A percentile compares a stretch with the other conserved stretches of the same genome.
Conservation (phyloP, 2,888 invertebrate species). For the Taenaris catops region DNA sequence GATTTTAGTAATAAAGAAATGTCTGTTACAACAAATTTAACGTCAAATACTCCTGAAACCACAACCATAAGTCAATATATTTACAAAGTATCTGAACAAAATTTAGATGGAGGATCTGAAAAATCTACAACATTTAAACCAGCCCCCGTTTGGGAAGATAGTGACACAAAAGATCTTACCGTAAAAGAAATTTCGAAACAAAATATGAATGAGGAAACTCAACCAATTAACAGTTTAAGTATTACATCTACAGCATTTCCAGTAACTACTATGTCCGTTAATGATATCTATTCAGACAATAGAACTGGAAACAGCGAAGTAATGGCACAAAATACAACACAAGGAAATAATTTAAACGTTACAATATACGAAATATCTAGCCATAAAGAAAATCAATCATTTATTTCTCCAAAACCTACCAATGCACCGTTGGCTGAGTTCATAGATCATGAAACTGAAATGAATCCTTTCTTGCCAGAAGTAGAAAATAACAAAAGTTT, state of each 20-base stretch:
- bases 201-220: constrained; percentile 16
- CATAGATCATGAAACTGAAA: constrained; percentile 73
- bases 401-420: constrained; percentile 35
- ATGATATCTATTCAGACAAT: constrained; percentile 14
- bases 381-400: constrained; percentile 42
- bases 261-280: constrained; percentile 19
- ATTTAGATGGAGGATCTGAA: constrained; percentile 21
- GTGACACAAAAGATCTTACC: constrained; percentile 29
- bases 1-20: constrained; percentile 16
- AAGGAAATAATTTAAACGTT: constrained; percentile 55
- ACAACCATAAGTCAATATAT: constrained; percentile 57
- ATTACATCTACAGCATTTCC: constrained; percentile 23
- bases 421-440: constrained; percentile 49
- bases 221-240: constrained; percentile 20
- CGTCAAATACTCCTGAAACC: constrained; percentile 32
- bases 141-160: constrained; percentile 65
- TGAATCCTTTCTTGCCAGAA: constrained; percentile 85
- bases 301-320: constrained; percentile 11
- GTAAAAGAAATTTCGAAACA: constrained; percentile 6
- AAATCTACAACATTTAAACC: constrained; percentile 31
- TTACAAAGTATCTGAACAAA: constrained; percentile 45
- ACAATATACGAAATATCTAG: constrained; percentile 67
- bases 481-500: constrained; percentile 81
- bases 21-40: constrained; percentile 20
- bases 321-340: constrained; percentile 36